A percentile compares a stretch with the other conserved stretches of the same genome.
These are phyloP conservation scores for Gymnobelideus leadbeateri DNA, from an alignment of 2,113 vertebrate genomes.

Conservation along the genomic window DNA sequence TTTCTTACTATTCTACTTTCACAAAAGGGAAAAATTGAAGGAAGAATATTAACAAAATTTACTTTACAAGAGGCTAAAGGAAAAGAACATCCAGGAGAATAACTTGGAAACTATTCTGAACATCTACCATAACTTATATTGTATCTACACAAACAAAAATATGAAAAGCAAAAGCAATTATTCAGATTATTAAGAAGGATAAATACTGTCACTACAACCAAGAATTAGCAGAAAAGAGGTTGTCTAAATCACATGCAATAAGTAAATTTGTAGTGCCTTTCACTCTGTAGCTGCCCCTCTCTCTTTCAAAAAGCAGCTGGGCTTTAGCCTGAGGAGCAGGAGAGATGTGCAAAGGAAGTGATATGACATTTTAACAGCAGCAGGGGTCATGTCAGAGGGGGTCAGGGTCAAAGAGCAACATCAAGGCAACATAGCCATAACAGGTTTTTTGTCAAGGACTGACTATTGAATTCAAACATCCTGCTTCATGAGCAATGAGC, in stretches of 20 bases:
- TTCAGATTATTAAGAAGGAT: not conserved
- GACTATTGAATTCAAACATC: not conserved
- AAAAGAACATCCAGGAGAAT: constrained; percentile 1
- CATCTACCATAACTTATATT: not conserved
- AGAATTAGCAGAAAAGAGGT: not conserved
- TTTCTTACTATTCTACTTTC: not conserved
- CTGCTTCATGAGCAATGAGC: not conserved
- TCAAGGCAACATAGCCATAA: not conserved
- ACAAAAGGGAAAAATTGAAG: not conserved
- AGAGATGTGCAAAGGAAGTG: not conserved
- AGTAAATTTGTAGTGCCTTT: not conserved
- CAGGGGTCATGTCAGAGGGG: not conserved
- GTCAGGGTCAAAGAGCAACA: not conserved
- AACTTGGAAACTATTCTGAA: constrained; percentile 16
- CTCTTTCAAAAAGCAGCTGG: not conserved
- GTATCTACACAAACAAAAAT: constrained; percentile 8
- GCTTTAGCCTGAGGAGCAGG: not conserved
- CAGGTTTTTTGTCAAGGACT: not conserved
- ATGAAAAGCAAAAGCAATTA: not conserved
- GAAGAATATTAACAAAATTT: constrained; percentile 5
- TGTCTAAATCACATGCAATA: not conserved
- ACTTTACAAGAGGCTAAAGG: not conserved
- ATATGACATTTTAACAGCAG: not conserved
- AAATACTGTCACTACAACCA: not conserved
- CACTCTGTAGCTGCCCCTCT: not conserved